These are phyloP conservation scores for Acleris cristana DNA, from an alignment of 2,888 invertebrate species.

Conservation along the genomic window DNA sequence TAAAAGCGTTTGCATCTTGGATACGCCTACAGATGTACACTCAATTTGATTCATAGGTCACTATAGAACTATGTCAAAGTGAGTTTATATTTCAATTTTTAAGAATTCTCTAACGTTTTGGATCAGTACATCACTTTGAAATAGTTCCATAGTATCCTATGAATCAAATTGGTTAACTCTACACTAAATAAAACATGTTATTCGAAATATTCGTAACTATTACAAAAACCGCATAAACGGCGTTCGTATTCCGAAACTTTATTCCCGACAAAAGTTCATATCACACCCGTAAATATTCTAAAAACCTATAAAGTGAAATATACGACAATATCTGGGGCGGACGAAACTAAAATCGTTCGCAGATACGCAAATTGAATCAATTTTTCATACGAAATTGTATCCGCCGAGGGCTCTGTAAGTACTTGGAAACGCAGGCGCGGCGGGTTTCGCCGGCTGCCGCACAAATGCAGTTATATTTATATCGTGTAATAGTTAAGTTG, in stretches of 20 bases:
- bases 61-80: no score
- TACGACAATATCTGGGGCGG: constrained; percentile 40
- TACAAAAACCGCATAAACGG: background rate
- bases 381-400: constrained; percentile 70
- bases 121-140: no score
- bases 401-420: constrained; percentile 42
- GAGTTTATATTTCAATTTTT: no score
- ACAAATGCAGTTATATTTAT: background rate
- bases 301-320: constrained; percentile 40
- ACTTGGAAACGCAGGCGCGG: constrained; percentile 11
- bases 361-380: constrained; percentile 73
- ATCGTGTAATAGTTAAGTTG: background rate
- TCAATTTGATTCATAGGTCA: no score
- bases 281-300: constrained; percentile 41
- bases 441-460: background rate
- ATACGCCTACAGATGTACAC: no score
- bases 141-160: no score
- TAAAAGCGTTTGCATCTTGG: no score
- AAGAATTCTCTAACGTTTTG: no score
- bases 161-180: no score
- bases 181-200: no score
- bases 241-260: constrained; percentile 11
- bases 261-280: constrained; percentile 36
- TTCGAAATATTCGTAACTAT: no score
- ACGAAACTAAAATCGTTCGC: constrained; percentile 61